Conservation (phyloP, 2,113 vertebrate genomes). For the Zeus faber region DNA sequence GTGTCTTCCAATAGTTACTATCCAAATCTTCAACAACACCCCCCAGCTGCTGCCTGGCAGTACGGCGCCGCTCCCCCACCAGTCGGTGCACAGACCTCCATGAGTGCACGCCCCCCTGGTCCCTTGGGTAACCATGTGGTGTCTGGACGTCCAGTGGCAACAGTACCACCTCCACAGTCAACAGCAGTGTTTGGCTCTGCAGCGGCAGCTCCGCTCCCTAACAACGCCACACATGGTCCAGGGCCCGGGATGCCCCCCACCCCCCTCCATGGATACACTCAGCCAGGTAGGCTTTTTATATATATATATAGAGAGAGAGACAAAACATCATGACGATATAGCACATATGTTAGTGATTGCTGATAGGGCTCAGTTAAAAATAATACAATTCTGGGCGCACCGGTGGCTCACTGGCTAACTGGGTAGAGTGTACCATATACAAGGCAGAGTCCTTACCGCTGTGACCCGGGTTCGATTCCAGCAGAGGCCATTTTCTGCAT, state of each 20-base stretch:
- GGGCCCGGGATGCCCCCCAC: constrained; percentile 60
- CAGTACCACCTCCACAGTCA: constrained; percentile 42
- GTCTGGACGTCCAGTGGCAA: constrained; percentile 39
- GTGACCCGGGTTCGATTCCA: no score
- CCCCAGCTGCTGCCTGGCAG: constrained; percentile 79
- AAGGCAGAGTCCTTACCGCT: no score
- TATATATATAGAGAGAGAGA: no score
- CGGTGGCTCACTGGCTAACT: no score
- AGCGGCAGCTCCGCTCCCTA: constrained; percentile 65
- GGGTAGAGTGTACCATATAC: no score
- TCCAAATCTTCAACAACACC: constrained; percentile 60
- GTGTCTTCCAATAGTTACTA: constrained; percentile 74
- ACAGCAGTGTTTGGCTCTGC: constrained; percentile 68
- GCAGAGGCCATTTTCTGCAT: no score
- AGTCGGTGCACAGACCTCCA: constrained; percentile 49
- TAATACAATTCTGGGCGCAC: no score
- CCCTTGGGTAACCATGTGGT: constrained; percentile 71
- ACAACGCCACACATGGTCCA: constrained; percentile 72
- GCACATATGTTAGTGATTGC: no score
- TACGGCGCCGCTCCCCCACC: constrained; percentile 67
- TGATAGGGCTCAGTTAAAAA: no score
- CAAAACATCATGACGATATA: no score
- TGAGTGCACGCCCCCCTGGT: constrained; percentile 37
- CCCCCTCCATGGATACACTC: constrained; percentile 51
- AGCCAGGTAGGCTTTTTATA: constrained; percentile 62